Evolutionary conservation across 2,888 invertebrate genomes (phyloP).

Genomic region (Pediacus dermestoides): DNA sequence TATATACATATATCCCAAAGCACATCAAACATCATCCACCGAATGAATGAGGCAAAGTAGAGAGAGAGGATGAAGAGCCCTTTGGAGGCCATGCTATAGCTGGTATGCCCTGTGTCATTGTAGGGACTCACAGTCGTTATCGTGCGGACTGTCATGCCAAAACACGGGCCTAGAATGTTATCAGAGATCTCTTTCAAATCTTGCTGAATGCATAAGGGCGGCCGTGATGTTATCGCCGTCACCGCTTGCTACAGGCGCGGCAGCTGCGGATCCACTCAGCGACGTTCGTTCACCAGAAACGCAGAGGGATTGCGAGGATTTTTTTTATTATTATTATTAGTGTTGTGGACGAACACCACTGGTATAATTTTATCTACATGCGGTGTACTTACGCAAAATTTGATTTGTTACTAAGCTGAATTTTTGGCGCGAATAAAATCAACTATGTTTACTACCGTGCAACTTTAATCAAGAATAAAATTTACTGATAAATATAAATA

Average conservation of each 20-base stretch:
- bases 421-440: too few relatives aligned
- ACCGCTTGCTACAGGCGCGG: constrained; percentile 47
- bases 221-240: constrained; percentile 46
- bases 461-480: too few relatives aligned
- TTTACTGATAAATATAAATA: too few relatives aligned
- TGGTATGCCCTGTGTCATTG: constrained; percentile 28
- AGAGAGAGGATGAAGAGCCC: constrained; percentile 33
- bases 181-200: constrained; percentile 53
- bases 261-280: constrained; percentile 38
- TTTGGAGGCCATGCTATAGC: constrained; percentile 24
- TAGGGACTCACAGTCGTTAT: constrained; percentile 47
- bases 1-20: constrained; percentile 19
- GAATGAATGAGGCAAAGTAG: constrained; percentile 19
- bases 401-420: too few relatives aligned
- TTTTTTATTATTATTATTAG: too few relatives aligned
- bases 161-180: constrained; percentile 53
- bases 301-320: too few relatives aligned
- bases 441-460: too few relatives aligned
- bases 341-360: too few relatives aligned
- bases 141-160: constrained; percentile 52
- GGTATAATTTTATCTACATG: too few relatives aligned
- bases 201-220: constrained; percentile 53
- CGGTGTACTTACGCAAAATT: too few relatives aligned
- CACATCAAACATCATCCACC: constrained; percentile 19
- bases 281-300: constrained; percentile 1